These are phyloP conservation scores for Drosophila auraria DNA, from an alignment of 1,140 invertebrate species.

Conservation along the genomic window DNA sequence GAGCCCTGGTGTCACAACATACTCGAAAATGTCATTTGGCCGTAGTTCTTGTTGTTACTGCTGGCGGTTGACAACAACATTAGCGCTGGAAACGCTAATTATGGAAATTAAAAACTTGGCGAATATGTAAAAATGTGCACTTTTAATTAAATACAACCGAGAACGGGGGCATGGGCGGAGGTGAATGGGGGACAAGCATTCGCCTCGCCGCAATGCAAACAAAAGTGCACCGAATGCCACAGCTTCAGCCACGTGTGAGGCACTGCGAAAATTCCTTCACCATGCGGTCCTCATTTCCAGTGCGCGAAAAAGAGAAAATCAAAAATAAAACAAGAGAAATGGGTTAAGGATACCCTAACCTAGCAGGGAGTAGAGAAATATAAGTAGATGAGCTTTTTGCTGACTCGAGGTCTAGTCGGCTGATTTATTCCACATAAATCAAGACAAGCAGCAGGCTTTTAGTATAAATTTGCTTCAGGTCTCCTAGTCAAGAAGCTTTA, in stretches of 20 bases:
- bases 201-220: constrained; percentile 51
- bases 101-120: constrained; percentile 82
- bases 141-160: constrained; percentile 81
- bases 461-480: too few species aligned
- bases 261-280: constrained; percentile 48
- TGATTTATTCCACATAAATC: too few species aligned
- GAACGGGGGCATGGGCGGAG: constrained; percentile 14
- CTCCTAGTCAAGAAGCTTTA: too few species aligned
- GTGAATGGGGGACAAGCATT: constrained; percentile 36
- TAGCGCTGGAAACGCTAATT: constrained; percentile 72
- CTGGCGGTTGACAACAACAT: constrained; percentile 38
- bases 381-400: too few species aligned
- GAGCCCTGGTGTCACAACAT: constrained; percentile 53
- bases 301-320: background rate
- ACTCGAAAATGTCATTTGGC: constrained; percentile 76
- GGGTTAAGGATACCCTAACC: background rate
- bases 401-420: too few species aligned
- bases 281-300: constrained; percentile 12
- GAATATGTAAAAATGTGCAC: constrained; percentile 79
- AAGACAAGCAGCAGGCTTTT: too few species aligned
- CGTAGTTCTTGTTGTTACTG: constrained; percentile 47
- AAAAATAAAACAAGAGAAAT: constrained; percentile 1
- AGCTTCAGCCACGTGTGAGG: constrained; percentile 66
- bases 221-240: constrained; percentile 58
- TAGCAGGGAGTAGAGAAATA: background rate